phyloP scores from a whole-genome alignment of 2,888 invertebrate genomes.

The Pandemis cinnamomeana region DNA sequence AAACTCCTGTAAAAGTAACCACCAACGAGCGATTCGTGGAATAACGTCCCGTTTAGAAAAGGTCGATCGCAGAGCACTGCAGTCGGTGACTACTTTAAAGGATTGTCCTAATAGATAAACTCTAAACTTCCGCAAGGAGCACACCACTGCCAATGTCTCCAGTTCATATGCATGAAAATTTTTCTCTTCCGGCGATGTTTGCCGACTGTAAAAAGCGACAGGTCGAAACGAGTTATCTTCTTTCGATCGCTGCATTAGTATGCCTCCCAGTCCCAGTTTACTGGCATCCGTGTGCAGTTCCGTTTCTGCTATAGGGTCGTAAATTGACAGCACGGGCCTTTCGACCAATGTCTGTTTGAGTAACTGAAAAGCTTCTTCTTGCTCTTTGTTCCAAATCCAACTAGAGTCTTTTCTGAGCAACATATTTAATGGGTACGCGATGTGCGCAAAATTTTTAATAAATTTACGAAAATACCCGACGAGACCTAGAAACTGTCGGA shows the following conservation, averaged over 20 bases:
- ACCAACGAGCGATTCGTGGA: background rate
- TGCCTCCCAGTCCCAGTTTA: constrained; percentile 21
- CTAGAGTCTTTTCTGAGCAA: constrained; percentile 19
- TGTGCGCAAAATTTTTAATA: constrained; percentile 34
- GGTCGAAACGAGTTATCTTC: constrained; percentile 18
- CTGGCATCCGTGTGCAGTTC: constrained; percentile 33
- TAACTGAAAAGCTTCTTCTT: constrained; percentile 6
- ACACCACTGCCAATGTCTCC: constrained; percentile 34
- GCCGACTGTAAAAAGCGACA: constrained; percentile 35
- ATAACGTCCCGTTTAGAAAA: no score
- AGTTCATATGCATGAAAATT: constrained; percentile 42
- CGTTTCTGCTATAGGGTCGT: constrained; percentile 20
- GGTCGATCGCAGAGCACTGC: background rate
- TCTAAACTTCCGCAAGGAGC: constrained; percentile 36
- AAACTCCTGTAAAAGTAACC: no score
- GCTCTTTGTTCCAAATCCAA: constrained; percentile 4
- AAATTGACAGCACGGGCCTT: constrained; percentile 21
- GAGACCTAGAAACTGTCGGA: constrained; percentile 41
- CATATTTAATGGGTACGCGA: constrained; percentile 39
- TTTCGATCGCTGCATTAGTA: constrained; percentile 16
- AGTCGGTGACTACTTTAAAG: constrained; percentile 31
- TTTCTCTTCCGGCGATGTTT: constrained; percentile 37
- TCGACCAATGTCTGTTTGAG: background rate
- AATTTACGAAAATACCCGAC: constrained; percentile 44
- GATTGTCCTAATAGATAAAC: constrained; percentile 34